Evolutionary conservation across 2,797 vertebrate genomes (phyloP), one percentile per base, ranked within the genome.

Genomic region (Crenuchus spilurus): DNA sequence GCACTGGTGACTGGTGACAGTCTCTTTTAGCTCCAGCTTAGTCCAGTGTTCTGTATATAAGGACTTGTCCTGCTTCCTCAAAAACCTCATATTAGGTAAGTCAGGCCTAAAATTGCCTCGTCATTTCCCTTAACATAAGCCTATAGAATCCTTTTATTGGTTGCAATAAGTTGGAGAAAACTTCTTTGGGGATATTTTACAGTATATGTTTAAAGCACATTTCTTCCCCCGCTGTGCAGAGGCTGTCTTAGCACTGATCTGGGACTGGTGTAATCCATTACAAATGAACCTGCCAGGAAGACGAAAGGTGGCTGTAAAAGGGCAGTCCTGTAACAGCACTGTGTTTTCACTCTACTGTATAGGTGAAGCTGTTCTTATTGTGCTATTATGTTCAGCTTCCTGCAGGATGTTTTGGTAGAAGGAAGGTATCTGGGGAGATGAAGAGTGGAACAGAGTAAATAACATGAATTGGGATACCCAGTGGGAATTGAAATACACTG

Each of bases 231-330:
- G 66, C 64, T 76, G 46, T 39, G 51, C 26, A 41, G n/a, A 48
- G 30, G 13, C 26, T 76, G 66, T 64, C 33, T 55, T 52, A 44
- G 31, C 51, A 31, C 49, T 65, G 68, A 76, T 71, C 68, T 58
- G 68, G 37, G 51, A 71, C 75, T 42, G 39, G 49, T 51, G 57
- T 63, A 60, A 51, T 42, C 55, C 51, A 63, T 69, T 75, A 62
- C n/a, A 75, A 69, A 52, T 63, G 35, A 75, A 75, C 42, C 73
- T 75, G 65, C 73, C 65, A 75, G 37, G 49, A 60, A 74, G 64
- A 75, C 67, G 22, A 68, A 75, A 61, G 49, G 41, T 51, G 24
- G 64, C 49, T 42, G 48, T 75, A 75, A 75, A 75, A 61, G 57
- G 28, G 57, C 57, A 69, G 65, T 62, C 52, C 52, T 55, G 2